Evolutionary conservation across 2,113 vertebrate genomes (phyloP), one percentile per base, ranked within the genome.

Genomic region (Passer montanus): DNA sequence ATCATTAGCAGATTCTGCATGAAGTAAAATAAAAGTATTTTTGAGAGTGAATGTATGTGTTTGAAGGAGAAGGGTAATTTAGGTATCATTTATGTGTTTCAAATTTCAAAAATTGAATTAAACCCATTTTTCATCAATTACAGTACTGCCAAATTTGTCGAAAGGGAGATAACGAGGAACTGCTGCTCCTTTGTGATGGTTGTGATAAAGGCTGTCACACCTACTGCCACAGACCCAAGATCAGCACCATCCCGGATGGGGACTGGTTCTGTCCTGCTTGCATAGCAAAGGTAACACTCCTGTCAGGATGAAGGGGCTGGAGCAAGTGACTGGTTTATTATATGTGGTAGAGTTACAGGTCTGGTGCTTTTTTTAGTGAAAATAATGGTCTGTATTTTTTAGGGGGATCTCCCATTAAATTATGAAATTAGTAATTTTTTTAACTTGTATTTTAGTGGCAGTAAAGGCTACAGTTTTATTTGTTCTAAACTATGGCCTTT

Each of bases 211-310:
- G 99, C 94, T 99, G 99, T 97, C 99, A 99, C 81, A 99, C 99
- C 37, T 99, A 99, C 96, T 99, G 99, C 97, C 99, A 99, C 97
- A 98, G 99, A 87, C 99, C 99, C 98, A 99, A 99, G 97, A 99
- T 99, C 97, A 99, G 98, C 64, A 98, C 97, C 76, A 99, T 99
- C 93, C 99, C 99, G 9, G 99, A 99, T 72, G 99, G 99, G 76
- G 99, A 99, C 97, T 99, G 99, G 99, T 99, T 99, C 97, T 99
- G 99, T 97, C 99, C 99, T 28, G 98, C 99, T 94, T 99, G 99
- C 98, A 99, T 99, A 96, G 99, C 99, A 82, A 99, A 99, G 99
- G 99, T 99, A 98, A 98, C 73, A 22, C 7, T 74, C 21, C 67
- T 22, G 49, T 62, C 50, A 70, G 56, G 35, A 30, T n/a, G 14